Evolutionary conservation across 2,113 vertebrate genomes (phyloP).

Genomic region (Neolamprologus toae): DNA sequence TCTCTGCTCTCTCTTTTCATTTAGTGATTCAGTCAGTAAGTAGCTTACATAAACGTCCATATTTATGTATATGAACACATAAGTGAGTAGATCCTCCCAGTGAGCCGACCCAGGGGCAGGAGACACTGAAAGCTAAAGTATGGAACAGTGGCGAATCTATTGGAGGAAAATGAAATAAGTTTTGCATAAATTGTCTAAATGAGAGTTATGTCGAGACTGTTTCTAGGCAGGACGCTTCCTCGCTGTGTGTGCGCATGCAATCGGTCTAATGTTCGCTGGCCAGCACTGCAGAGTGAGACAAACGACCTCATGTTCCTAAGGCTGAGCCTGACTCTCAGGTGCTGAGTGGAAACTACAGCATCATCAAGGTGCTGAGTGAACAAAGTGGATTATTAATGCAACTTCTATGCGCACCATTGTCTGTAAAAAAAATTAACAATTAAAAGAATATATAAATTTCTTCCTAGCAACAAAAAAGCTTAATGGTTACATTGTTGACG

Average conservation of each 20-base stretch:
- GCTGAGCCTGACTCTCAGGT: background rate
- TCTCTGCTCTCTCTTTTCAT: conserved; percentile 14
- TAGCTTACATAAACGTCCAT: conserved; percentile 51
- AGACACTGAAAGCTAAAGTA: background rate
- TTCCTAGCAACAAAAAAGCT: background rate
- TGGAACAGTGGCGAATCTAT: background rate
- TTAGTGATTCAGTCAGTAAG: conserved; percentile 28
- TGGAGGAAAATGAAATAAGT: conserved; percentile 11
- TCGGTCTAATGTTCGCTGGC: background rate
- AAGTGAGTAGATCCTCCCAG: background rate
- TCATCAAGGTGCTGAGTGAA: background rate
- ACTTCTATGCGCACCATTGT: background rate
- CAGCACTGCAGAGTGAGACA: conserved; percentile 31
- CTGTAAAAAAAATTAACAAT: background rate
- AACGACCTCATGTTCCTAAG: conserved; percentile 22
- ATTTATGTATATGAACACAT: background rate
- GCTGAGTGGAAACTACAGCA: background rate
- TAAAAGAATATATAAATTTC: background rate
- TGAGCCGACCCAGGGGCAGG: background rate
- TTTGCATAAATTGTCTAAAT: conserved; percentile 36
- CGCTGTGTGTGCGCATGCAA: background rate
- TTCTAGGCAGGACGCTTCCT: conserved; percentile 27
- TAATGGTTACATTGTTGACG: background rate
- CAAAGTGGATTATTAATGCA: background rate
- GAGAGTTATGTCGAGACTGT: conserved; percentile 30